Evolutionary conservation across 2,113 vertebrate species (phyloP).

Genomic region (Eclectus roratus): DNA sequence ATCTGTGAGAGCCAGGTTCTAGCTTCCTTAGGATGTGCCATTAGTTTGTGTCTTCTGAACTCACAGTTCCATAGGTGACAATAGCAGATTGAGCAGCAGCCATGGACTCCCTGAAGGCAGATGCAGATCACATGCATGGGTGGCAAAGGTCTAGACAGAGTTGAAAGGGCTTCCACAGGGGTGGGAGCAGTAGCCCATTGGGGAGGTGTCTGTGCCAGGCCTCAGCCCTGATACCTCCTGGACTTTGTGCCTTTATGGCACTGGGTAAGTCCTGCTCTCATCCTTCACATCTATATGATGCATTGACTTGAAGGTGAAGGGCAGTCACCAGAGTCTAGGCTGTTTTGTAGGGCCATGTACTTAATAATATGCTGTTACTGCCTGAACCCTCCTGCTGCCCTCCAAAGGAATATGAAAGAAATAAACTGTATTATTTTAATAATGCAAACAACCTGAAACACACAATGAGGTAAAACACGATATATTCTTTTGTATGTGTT

Average conservation of each 20-base stretch:
- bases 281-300: background rate
- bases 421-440: background rate
- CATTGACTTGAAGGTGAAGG: background rate
- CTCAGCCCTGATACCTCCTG: background rate
- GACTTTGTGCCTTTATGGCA: background rate
- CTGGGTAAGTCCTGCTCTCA: background rate
- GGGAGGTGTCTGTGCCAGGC: background rate
- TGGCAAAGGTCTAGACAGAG: background rate
- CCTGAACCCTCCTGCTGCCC: background rate
- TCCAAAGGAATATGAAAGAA: background rate
- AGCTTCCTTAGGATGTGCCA: background rate
- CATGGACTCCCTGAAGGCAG: background rate
- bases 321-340: background rate
- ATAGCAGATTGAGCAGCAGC: background rate
- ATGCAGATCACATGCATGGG: rapidly evolving
- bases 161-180: background rate
- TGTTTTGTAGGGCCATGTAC: background rate
- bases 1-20: background rate
- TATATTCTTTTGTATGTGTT: background rate
- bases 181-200: background rate
- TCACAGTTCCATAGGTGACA: rapidly evolving
- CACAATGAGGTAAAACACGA: background rate
- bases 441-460: background rate
- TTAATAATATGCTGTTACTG: background rate
- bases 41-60: background rate